These are phyloP conservation scores for Caenorhabditis latens DNA, from an alignment of 1,140 invertebrate species.

Conservation along the genomic window DNA sequence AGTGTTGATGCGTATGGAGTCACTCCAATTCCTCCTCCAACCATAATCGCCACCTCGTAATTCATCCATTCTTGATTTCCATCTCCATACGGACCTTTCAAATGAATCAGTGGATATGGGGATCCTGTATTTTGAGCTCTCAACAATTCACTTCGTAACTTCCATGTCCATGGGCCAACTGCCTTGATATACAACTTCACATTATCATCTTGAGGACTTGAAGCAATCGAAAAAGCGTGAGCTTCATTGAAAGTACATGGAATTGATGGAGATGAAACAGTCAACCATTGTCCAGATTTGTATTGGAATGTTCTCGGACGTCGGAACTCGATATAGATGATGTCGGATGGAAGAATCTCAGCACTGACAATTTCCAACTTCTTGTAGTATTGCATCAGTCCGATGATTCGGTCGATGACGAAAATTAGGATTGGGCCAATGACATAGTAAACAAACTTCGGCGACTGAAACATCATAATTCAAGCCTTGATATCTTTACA, in stretches of 20 bases:
- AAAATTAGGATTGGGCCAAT: slow-evolving; percentile 86
- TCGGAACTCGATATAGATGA: slow-evolving; percentile 81
- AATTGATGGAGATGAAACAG: slow-evolving; percentile 92
- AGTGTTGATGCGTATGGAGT: slow-evolving; percentile 99
- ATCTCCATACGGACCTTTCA: slow-evolving; percentile 97
- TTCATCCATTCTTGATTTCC: slow-evolving; percentile 86
- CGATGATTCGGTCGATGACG: slow-evolving; percentile 77
- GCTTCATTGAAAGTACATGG: slow-evolving; percentile 86
- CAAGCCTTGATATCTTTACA: not conserved
- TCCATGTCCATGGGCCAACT: slow-evolving; percentile 99
- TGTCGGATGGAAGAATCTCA: slow-evolving; percentile 90
- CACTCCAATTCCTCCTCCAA: slow-evolving; percentile 97
- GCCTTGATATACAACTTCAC: slow-evolving; percentile 94
- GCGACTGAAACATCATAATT: slow-evolving; percentile 80
- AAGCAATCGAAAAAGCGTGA: slow-evolving; percentile 97
- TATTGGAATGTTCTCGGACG: slow-evolving; percentile 96
- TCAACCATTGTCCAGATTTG: slow-evolving; percentile 87
- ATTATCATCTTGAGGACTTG: slow-evolving; percentile 96
- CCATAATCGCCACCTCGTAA: slow-evolving; percentile 89
- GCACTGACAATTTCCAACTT: slow-evolving; percentile 94
- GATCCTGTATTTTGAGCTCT: slow-evolving; percentile 91
- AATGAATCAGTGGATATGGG: slow-evolving; percentile 86
- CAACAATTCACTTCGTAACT: slow-evolving; percentile 94
- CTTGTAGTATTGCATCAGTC: slow-evolving; percentile 81
- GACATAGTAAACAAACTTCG: slow-evolving; percentile 94